phyloP scores from a whole-genome alignment of 2,888 invertebrate genomes.

The Caenorhabditis sp. region DNA sequence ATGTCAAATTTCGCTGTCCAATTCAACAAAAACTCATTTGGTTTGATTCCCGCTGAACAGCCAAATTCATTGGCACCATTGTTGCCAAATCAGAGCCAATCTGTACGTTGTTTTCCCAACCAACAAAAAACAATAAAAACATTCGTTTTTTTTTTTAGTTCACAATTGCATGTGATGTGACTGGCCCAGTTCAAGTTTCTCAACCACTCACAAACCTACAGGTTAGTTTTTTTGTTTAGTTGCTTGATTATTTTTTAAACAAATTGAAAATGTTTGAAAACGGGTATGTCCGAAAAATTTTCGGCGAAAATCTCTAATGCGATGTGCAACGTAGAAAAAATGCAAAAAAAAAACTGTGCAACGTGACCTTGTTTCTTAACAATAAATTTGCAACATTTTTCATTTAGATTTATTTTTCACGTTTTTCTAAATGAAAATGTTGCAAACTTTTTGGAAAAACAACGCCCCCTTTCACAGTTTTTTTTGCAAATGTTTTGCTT shows the following conservation, averaged over 20 bases:
- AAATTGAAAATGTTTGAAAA: too few relatives aligned
- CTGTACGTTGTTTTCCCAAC: constrained; percentile 72
- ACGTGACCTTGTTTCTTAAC: too few relatives aligned
- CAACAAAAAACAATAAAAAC: neutral
- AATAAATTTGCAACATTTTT: too few relatives aligned
- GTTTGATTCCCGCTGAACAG: constrained; percentile 85
- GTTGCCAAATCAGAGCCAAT: constrained; percentile 80
- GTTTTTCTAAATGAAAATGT: too few relatives aligned
- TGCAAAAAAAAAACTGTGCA: too few relatives aligned
- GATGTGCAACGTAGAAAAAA: too few relatives aligned
- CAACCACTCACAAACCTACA: constrained; percentile 95
- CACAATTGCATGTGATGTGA: constrained; percentile 81
- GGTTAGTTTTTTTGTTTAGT: constrained; percentile 72
- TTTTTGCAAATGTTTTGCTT: too few relatives aligned
- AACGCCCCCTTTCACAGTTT: too few relatives aligned
- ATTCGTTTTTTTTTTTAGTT: constrained; percentile 69
- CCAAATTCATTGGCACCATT: constrained; percentile 82
- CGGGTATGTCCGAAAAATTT: too few relatives aligned
- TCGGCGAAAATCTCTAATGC: too few relatives aligned
- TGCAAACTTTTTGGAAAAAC: too few relatives aligned
- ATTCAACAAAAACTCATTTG: constrained; percentile 94
- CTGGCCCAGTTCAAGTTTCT: constrained; percentile 93
- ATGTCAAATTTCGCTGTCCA: constrained; percentile 96
- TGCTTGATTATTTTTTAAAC: neutral
- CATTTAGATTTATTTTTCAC: too few relatives aligned